phyloP scores from a whole-genome alignment of 2,888 invertebrate species.

The Perithous albicinctus region DNA sequence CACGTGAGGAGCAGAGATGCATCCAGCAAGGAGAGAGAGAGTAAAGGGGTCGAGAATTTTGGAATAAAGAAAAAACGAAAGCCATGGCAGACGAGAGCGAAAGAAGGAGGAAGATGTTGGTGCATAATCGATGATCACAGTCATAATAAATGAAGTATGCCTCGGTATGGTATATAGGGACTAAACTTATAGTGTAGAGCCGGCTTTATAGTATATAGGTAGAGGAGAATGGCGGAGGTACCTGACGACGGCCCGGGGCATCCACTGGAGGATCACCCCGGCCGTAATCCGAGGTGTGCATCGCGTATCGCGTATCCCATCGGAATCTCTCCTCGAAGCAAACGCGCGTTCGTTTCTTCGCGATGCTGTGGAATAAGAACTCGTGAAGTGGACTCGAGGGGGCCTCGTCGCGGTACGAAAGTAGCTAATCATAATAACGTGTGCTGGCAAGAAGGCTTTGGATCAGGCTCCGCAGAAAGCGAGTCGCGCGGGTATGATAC shows the following conservation, averaged over 20 bases:
- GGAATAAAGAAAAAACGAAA: conserved; percentile 50
- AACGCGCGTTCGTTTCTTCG: conserved; percentile 46
- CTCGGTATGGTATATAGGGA: conserved; percentile 77
- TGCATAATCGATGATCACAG: conserved; percentile 84
- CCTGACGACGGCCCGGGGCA: conserved; percentile 83
- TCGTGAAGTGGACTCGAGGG: conserved; percentile 38
- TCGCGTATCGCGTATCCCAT: conserved; percentile 84
- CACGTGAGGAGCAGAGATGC: conserved; percentile 54
- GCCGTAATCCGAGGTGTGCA: conserved; percentile 84
- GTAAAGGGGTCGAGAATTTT: conserved; percentile 50
- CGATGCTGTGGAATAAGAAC: conserved; percentile 43
- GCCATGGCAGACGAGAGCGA: conserved; percentile 53
- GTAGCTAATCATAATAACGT: conserved; percentile 84
- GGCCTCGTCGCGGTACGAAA: conserved; percentile 75
- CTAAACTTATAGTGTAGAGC: conserved; percentile 54
- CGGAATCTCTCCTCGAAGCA: conserved; percentile 79
- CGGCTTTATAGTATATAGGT: conserved; percentile 38
- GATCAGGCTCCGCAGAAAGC: conserved; percentile 34
- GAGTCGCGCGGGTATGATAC: conserved; percentile 42
- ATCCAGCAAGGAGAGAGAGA: conserved; percentile 33
- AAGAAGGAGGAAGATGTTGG: conserved; percentile 75
- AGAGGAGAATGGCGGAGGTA: conserved; percentile 73
- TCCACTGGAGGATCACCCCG: conserved; percentile 81
- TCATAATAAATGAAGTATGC: conserved; percentile 84
- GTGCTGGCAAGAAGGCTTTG: conserved; percentile 73